Evolutionary conservation across 2,888 invertebrate genomes (phyloP), one percentile per base, ranked within the genome.

Genomic region (Perizoma affinitatum): DNA sequence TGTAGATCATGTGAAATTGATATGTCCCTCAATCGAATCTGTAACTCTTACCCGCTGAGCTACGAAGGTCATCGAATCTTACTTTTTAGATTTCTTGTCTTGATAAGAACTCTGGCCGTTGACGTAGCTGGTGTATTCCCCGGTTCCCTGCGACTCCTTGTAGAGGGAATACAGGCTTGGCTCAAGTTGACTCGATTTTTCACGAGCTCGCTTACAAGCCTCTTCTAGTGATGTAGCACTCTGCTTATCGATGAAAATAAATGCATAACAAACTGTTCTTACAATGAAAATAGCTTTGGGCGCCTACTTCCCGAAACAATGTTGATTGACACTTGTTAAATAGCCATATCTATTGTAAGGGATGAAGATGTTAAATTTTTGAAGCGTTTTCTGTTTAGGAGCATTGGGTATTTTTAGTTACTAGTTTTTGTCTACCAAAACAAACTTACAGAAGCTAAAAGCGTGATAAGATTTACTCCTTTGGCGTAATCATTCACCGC

Each of bases 81-180:
- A 79, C 80, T 64, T 78, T 49, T 74, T 79, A 43, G 59, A 47
- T 45, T 61, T 74, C 33, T 63, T 69, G 6, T 79, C 76, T 50
- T 79, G 78, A 51, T 62, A 71, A 4, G 79, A 78, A 48, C 64
- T 68, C 34, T 78, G 76, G 5, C 76, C 79, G 46, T 74, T 76
- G 5, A 64, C 63, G 43, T 70, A 79, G 63, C 87, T 88, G 33
- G 64, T 68, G 63, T 76, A 79, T 43, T 84, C 87, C 36, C 75
- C 80, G 5, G 77, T 80, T 6, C 70, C 76, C 44, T 82, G 83
- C 0, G 84, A 82, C 53, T 81, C 85, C 63, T 90, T 88, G 68
- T 83, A 91, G 10, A 90, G 68, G 0, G 90, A 89, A 56, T 77
- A 84, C 5, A 90, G 64, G 58, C 90, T 90, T 2, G 74, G 74